Evolutionary conservation across 2,113 vertebrate species (phyloP).

Genomic region (Sander lucioperca): DNA sequence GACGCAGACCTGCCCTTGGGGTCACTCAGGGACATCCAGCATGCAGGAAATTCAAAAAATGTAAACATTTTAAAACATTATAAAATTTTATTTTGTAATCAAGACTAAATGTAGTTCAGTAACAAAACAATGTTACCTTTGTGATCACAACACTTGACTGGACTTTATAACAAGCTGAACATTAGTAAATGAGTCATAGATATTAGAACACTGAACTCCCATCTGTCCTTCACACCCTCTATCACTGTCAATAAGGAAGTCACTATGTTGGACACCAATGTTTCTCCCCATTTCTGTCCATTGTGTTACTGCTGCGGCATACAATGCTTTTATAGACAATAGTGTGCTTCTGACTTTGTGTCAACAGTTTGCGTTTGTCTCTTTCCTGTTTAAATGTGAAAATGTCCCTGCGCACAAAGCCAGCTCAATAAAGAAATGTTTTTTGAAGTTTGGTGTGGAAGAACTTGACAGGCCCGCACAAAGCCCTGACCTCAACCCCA

Average conservation of each 20-base stretch:
- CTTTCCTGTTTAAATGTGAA: neutral
- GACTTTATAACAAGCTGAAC: neutral
- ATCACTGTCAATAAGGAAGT: neutral
- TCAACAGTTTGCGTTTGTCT: neutral
- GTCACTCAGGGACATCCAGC: neutral
- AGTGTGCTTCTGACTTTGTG: neutral
- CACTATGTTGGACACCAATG: neutral
- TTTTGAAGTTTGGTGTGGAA: neutral
- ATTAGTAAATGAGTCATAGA: neutral
- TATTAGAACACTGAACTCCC: neutral
- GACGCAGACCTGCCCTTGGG: too few relatives aligned
- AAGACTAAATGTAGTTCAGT: too few relatives aligned
- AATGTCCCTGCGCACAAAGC: neutral
- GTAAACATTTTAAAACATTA: too few relatives aligned
- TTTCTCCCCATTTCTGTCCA: neutral
- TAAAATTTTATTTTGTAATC: too few relatives aligned
- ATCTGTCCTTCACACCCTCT: neutral
- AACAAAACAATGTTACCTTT: neutral
- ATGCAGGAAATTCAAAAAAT: neutral
- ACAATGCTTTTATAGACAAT: neutral
- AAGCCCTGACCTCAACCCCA: neutral
- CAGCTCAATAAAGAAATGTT: neutral
- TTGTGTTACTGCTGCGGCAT: neutral
- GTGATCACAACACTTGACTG: neutral
- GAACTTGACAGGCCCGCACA: neutral